These are phyloP conservation scores for Bombycilla garrulus DNA, from an alignment of 2,113 vertebrate genomes.

Conservation along the genomic window DNA sequence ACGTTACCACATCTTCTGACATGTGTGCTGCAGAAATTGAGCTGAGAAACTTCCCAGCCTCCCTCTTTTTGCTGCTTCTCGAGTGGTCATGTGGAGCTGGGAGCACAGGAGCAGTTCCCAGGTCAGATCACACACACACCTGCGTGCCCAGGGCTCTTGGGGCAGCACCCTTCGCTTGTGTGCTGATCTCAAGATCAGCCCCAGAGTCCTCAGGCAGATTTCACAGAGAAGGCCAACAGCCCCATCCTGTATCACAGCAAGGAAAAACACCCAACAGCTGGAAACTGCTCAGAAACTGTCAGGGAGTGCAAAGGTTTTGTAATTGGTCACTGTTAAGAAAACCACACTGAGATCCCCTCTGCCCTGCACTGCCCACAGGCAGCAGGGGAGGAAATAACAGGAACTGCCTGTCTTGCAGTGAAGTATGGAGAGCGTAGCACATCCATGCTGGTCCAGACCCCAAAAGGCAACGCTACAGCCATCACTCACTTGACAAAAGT, in stretches of 20 bases:
- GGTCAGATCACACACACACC: background rate
- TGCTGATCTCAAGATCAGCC: background rate
- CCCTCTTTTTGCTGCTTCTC: background rate
- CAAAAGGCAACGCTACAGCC: background rate
- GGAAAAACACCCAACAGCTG: background rate
- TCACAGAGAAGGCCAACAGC: background rate
- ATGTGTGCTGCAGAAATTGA: fast-evolving
- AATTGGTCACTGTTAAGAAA: background rate
- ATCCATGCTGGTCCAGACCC: background rate
- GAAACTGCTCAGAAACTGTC: background rate
- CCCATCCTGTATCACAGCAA: background rate
- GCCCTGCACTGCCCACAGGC: background rate
- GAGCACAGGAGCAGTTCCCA: background rate
- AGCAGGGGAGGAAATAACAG: background rate
- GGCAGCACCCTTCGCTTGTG: background rate
- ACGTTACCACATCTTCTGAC: background rate
- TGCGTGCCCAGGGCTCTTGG: background rate
- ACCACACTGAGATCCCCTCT: background rate
- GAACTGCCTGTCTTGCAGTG: background rate
- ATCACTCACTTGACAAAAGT: conserved; percentile 48
- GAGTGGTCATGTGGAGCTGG: background rate
- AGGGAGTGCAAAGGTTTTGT: background rate
- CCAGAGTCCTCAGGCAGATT: background rate
- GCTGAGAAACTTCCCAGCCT: background rate
- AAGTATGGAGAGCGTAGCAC: background rate